phyloP scores from a whole-genome alignment of 30 jellyfish, hydroid and myxozoan genomes.

The Calvadosia cruxmelitensis region DNA sequence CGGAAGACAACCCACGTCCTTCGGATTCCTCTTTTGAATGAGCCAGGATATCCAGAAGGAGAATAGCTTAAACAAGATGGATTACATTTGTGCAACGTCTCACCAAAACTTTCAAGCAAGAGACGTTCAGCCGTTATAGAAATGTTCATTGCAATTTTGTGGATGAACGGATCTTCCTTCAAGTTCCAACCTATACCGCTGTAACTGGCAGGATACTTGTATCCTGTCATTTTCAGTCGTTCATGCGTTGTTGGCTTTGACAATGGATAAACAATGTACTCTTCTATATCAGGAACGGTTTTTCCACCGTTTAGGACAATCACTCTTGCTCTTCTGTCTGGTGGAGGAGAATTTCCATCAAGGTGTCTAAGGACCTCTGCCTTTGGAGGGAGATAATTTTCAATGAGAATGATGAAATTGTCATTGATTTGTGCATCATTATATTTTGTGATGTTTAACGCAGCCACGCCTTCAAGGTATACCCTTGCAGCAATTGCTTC shows the following conservation, averaged over 20 bases:
- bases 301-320: conserved; percentile 25
- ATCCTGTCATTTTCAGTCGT: conserved; percentile 1
- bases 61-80: conserved; percentile 13
- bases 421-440: conserved; percentile 27
- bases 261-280: conserved; percentile 29
- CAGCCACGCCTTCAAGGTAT: conserved; percentile 1
- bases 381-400: conserved; percentile 28
- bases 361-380: conserved; percentile 13
- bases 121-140: conserved; percentile 22
- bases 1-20: conserved; percentile 22
- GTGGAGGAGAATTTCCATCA: conserved; percentile 30
- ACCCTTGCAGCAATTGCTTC: conserved; percentile 24
- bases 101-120: conserved; percentile 43
- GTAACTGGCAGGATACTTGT: background rate
- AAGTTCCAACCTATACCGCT: background rate
- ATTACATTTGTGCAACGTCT: conserved; percentile 37
- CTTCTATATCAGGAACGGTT: conserved; percentile 14
- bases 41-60: conserved; percentile 31
- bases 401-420: conserved; percentile 36
- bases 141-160: background rate
- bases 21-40: conserved; percentile 20
- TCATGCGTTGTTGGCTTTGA: conserved; percentile 27
- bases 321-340: conserved; percentile 42
- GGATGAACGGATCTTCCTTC: background rate
- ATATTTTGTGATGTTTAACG: conserved; percentile 10